Evolutionary conservation across 2,113 vertebrate genomes (phyloP).

Genomic region (Tupaia tana): DNA sequence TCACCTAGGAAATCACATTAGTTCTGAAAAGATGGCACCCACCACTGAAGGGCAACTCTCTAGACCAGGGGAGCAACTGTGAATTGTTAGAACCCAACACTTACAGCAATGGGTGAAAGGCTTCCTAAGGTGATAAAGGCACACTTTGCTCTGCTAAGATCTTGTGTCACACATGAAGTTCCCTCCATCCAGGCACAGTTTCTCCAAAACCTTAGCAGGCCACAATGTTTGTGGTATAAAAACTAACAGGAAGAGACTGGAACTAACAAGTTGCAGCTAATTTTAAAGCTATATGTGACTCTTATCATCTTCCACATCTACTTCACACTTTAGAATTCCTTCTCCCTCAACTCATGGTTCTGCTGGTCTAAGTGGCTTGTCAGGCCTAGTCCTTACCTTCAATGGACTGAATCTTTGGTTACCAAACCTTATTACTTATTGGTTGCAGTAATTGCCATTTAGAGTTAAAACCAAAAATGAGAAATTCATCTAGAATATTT

Average conservation of each 20-base stretch:
- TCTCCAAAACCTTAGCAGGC: background rate
- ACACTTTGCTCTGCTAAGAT: background rate
- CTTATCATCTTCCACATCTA: background rate
- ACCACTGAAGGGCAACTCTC: background rate
- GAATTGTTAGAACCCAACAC: background rate
- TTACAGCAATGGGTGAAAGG: background rate
- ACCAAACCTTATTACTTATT: background rate
- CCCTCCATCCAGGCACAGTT: background rate
- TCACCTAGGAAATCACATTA: background rate
- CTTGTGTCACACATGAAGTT: background rate
- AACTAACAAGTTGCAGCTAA: background rate
- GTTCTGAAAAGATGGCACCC: background rate
- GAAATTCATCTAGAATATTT: background rate
- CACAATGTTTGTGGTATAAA: background rate
- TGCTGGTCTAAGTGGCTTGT: background rate
- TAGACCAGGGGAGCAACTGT: background rate
- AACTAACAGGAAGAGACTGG: accelerated
- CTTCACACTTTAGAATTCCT: too few relatives aligned
- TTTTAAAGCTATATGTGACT: too few relatives aligned
- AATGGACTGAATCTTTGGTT: background rate
- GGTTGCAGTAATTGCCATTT: background rate
- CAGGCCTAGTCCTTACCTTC: background rate
- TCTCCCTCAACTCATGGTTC: background rate
- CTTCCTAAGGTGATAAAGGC: background rate
- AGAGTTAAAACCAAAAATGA: background rate